Evolutionary conservation across 2,113 vertebrate species (phyloP).

Genomic region (Trichomycterus rosablanca): DNA sequence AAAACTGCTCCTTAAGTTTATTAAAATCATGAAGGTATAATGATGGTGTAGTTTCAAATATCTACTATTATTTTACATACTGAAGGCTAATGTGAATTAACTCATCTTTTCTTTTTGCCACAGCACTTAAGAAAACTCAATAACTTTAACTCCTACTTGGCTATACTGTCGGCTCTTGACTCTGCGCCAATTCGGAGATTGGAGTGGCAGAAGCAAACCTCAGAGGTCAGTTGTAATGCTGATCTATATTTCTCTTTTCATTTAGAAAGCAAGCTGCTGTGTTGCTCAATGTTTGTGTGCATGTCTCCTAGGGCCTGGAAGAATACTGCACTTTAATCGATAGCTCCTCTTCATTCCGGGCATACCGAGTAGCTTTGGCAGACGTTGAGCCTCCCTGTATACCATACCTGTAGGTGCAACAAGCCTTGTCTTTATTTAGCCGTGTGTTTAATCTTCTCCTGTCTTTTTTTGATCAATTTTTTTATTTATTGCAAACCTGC

Average conservation of each 20-base stretch:
- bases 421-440: neutral
- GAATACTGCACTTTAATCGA: constrained; percentile 87
- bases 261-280: neutral
- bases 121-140: constrained; percentile 90
- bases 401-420: constrained; percentile 71
- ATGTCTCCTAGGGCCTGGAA: constrained; percentile 66
- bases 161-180: constrained; percentile 89
- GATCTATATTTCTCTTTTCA: neutral
- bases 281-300: neutral
- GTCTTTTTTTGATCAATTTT: neutral
- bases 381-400: constrained; percentile 82
- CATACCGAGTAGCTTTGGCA: constrained; percentile 77
- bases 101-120: neutral
- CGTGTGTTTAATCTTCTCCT: neutral
- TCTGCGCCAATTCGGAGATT: constrained; percentile 87
- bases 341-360: constrained; percentile 86
- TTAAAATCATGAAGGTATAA: constrained; percentile 96
- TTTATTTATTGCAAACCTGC: constrained; percentile 31
- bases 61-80: too few relatives aligned
- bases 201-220: constrained; percentile 91
- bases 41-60: neutral
- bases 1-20: constrained; percentile 86
- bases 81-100: neutral
- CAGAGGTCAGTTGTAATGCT: constrained; percentile 67
- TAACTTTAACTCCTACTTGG: constrained; percentile 95